Percentiles rank a stretch among this genome's conserved stretches.
These are phyloP conservation scores for Typhlichthys eigenmanni DNA, from an alignment of 2,797 vertebrate genomes.

Conservation along the genomic window DNA sequence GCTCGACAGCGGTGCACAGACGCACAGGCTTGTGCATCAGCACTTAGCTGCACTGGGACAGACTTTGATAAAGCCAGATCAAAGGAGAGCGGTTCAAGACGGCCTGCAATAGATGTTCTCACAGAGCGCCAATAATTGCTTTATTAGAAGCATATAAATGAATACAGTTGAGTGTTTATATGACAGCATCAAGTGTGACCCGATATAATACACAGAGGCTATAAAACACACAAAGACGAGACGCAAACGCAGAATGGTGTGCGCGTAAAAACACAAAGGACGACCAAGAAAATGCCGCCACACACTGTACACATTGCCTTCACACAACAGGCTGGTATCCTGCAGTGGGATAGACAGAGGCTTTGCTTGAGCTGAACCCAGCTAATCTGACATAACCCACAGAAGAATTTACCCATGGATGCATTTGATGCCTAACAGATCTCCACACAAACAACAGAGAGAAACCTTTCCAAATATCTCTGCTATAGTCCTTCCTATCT, in stretches of 20 bases:
- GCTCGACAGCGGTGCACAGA: too few species aligned
- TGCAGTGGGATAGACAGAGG: not conserved
- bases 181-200: too few species aligned
- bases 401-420: not conserved
- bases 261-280: not conserved
- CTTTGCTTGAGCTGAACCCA: not conserved
- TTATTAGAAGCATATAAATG: constrained; percentile 18
- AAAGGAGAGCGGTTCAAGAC: constrained; percentile 58
- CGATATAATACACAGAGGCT: constrained; percentile 7
- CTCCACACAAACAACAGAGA: constrained; percentile 21
- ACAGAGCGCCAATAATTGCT: constrained; percentile 43
- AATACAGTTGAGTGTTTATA: constrained; percentile 44
- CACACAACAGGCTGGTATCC: too few species aligned
- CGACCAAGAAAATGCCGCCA: too few species aligned
- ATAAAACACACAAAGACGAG: not conserved
- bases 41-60: constrained; percentile 37
- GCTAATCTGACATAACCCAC: not conserved
- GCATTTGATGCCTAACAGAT: not conserved
- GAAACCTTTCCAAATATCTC: not conserved
- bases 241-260: not conserved
- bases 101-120: constrained; percentile 56
- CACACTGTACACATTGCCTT: too few species aligned
- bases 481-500: constrained; percentile 19
- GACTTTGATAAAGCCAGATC: constrained; percentile 67
- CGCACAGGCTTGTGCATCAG: constrained; percentile 19